These are phyloP conservation scores for Cylloceria caligata DNA, from an alignment of 2,888 invertebrate species.

Conservation along the genomic window DNA sequence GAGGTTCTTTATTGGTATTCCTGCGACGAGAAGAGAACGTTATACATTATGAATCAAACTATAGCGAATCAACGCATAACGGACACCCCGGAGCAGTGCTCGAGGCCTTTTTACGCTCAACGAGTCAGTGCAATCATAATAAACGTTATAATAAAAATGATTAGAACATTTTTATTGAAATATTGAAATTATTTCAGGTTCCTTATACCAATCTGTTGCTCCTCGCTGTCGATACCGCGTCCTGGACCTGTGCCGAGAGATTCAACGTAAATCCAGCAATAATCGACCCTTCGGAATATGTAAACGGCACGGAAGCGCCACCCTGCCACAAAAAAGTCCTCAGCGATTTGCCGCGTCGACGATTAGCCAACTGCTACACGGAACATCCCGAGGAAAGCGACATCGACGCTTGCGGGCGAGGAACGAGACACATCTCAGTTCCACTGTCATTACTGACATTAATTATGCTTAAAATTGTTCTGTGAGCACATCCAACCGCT, in stretches of 20 bases:
- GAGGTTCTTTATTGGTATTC: conserved; percentile 85
- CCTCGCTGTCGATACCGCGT: conserved; percentile 89
- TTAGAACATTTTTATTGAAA: neutral
- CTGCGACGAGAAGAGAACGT: conserved; percentile 90
- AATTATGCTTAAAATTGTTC: conserved; percentile 65
- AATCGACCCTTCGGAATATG: conserved; percentile 83
- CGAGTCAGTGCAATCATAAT: conserved; percentile 82
- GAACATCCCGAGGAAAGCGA: conserved; percentile 88
- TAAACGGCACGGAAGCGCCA: conserved; percentile 84
- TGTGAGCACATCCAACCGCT: conserved; percentile 36
- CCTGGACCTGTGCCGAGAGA: conserved; percentile 85
- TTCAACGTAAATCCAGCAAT: conserved; percentile 86
- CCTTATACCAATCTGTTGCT: conserved; percentile 92
- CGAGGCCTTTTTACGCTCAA: conserved; percentile 89
- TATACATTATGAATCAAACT: conserved; percentile 89
- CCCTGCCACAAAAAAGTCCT: conserved; percentile 92
- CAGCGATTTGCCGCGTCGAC: conserved; percentile 88
- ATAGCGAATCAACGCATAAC: conserved; percentile 83
- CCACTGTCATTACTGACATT: conserved; percentile 67
- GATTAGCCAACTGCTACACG: conserved; percentile 91
- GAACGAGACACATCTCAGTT: conserved; percentile 74
- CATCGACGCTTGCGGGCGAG: conserved; percentile 84
- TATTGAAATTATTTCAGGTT: conserved; percentile 82
- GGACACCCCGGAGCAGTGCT: conserved; percentile 83
- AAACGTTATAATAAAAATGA: neutral